These are phyloP conservation scores for Mustela nigripes DNA, from an alignment of 2,113 vertebrate genomes.

Conservation along the genomic window DNA sequence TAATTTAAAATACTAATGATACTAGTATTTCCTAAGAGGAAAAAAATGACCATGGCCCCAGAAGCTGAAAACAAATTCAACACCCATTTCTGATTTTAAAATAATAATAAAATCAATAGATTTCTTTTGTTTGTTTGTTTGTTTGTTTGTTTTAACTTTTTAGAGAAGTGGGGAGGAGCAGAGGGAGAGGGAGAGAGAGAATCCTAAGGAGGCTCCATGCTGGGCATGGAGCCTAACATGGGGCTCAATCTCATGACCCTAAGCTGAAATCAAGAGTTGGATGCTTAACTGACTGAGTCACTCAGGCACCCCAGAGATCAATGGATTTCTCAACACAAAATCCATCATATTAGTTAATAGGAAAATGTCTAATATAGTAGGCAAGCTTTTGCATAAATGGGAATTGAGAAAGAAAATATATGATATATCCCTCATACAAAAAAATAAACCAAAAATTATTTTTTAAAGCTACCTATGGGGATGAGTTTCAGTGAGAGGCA, in stretches of 20 bases:
- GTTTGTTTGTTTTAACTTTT: not conserved
- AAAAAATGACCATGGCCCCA: not conserved
- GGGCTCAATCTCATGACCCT: too few relatives aligned
- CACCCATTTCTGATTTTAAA: not conserved
- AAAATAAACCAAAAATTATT: not conserved
- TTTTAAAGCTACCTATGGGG: not conserved
- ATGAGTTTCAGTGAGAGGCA: not conserved
- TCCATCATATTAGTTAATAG: not conserved
- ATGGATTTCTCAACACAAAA: not conserved
- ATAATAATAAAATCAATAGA: not conserved
- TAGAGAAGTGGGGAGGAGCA: too few relatives aligned
- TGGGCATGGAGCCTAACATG: too few relatives aligned
- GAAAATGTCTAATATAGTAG: not conserved
- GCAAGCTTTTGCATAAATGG: not conserved
- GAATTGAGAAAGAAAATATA: not conserved
- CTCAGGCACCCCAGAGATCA: not conserved
- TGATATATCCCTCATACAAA: not conserved
- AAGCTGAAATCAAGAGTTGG: too few relatives aligned
- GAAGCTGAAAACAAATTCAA: not conserved
- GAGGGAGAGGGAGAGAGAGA: too few relatives aligned
- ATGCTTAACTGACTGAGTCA: not conserved
- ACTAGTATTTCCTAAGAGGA: not conserved
- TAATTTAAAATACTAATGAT: not conserved
- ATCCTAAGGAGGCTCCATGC: too few relatives aligned
- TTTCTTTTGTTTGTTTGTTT: not conserved